These are phyloP conservation scores for Drosophila incognita DNA, from an alignment of 2,888 invertebrate species.

Conservation along the genomic window DNA sequence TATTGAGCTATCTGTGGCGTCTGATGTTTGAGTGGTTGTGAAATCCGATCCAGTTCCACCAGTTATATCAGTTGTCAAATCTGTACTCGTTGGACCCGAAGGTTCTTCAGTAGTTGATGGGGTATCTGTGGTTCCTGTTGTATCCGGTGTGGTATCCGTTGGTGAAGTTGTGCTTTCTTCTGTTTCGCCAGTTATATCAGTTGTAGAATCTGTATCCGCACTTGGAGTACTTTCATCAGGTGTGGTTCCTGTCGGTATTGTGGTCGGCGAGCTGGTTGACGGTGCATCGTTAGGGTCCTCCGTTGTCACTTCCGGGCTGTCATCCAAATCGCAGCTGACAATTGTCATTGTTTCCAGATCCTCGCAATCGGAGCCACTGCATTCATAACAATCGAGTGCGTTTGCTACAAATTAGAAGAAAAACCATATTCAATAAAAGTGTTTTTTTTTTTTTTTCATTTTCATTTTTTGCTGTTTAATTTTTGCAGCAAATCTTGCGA, in stretches of 20 bases:
- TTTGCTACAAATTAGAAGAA: conserved; percentile 32
- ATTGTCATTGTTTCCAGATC: conserved; percentile 2
- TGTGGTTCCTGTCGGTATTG: conserved; percentile 8
- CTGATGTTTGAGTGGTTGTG: too few relatives aligned
- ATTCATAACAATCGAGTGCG: conserved; percentile 72
- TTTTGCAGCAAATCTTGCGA: neutral
- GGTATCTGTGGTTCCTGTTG: too few relatives aligned
- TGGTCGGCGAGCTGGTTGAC: conserved; percentile 1
- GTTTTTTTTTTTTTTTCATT: neutral
- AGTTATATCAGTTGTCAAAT: too few relatives aligned
- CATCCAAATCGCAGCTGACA: conserved; percentile 47
- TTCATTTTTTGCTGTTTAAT: neutral
- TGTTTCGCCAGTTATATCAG: neutral
- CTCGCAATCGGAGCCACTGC: conserved; percentile 69
- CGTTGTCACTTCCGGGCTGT: conserved; percentile 13
- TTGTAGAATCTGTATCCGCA: neutral
- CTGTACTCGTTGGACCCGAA: neutral
- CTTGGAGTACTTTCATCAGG: neutral
- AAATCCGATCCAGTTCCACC: too few relatives aligned
- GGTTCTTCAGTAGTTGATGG: neutral
- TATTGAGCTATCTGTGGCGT: too few relatives aligned
- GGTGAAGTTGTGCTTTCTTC: neutral
- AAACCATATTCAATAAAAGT: neutral
- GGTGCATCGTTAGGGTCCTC: conserved; percentile 1
- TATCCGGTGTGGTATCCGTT: neutral